Conservation (phyloP, 2,113 vertebrate genomes). For the Eurypyga helias region DNA sequence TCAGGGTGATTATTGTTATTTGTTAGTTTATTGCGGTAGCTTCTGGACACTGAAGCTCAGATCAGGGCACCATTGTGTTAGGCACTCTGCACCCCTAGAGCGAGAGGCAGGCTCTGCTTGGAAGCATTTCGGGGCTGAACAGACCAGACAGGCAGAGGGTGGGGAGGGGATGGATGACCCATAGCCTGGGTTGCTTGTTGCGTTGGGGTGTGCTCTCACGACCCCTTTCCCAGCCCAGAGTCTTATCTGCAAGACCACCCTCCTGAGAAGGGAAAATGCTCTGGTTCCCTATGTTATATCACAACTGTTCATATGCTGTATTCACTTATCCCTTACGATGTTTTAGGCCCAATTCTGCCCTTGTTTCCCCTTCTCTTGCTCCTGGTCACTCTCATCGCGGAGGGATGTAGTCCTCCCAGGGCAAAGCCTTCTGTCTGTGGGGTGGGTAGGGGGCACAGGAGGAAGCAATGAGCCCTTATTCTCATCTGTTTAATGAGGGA, state of each 20-base stretch:
- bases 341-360: neutral
- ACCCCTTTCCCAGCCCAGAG: neutral
- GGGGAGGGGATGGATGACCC: neutral
- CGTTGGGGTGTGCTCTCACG: neutral
- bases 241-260: neutral
- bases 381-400: neutral
- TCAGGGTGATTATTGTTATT: constrained; percentile 33
- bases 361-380: neutral
- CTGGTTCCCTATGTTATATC: neutral
- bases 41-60: constrained; percentile 5
- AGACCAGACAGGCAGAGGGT: neutral
- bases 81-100: neutral
- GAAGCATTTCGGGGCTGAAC: neutral
- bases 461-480: neutral
- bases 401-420: neutral
- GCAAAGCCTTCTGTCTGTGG: neutral
- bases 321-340: neutral
- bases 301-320: neutral
- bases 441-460: neutral
- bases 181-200: neutral
- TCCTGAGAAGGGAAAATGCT: neutral
- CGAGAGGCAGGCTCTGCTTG: neutral
- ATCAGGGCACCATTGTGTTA: neutral
- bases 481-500: neutral
- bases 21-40: constrained; percentile 2